Conservation (phyloP, 2,888 invertebrate species). For the Phalera bucephala region DNA sequence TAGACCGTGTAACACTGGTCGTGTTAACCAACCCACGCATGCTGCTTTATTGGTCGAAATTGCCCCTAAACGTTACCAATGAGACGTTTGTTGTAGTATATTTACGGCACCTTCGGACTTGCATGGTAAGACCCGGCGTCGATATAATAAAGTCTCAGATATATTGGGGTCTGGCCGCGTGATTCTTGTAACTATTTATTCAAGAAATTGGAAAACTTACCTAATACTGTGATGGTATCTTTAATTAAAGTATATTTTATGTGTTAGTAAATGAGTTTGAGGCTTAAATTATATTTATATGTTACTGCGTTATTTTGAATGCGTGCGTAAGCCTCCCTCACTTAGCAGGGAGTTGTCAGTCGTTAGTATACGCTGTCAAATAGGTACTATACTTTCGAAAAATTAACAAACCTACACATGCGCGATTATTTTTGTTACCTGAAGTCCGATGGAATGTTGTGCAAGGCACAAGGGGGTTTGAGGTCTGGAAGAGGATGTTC, state of each 20-base stretch:
- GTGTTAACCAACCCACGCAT: conserved; percentile 65
- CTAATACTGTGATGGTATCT: conserved; percentile 38
- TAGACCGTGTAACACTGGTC: conserved; percentile 54
- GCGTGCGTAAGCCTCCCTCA: too few species aligned
- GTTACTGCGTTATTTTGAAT: too few species aligned
- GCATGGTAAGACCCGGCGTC: conserved; percentile 49
- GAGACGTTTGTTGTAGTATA: conserved; percentile 75
- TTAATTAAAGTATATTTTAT: neutral
- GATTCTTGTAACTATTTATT: conserved; percentile 39
- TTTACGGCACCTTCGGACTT: conserved; percentile 68
- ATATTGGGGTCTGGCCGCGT: conserved; percentile 49
- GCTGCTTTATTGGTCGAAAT: conserved; percentile 77
- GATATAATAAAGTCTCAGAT: conserved; percentile 64
- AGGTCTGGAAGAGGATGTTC: too few species aligned
- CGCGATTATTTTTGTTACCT: too few species aligned
- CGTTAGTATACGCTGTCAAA: too few species aligned
- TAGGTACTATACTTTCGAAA: too few species aligned
- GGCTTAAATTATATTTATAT: too few species aligned
- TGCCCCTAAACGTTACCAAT: conserved; percentile 80
- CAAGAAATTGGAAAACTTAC: conserved; percentile 38
- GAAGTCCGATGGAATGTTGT: too few species aligned
- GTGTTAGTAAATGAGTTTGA: too few species aligned
- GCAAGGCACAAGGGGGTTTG: too few species aligned
- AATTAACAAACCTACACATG: too few species aligned
- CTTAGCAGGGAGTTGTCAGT: too few species aligned